Conservation (phyloP, 2,888 invertebrate species). For the Amaurobius ferox region DNA sequence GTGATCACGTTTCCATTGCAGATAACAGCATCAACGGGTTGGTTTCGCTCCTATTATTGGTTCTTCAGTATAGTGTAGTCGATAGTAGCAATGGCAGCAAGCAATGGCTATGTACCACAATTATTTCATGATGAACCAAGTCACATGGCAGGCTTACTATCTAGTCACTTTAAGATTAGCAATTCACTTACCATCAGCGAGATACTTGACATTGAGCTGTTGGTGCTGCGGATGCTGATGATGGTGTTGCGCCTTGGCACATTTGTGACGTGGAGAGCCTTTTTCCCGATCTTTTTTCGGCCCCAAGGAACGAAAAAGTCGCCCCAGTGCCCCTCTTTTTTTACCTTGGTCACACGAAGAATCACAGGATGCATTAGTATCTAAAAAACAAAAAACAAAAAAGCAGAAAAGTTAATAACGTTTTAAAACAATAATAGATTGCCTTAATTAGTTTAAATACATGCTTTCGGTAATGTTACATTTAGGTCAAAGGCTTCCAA, state of each 20-base stretch:
- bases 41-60: too few relatives aligned
- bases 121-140: too few relatives aligned
- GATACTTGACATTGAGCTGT: slow-evolving; percentile 66
- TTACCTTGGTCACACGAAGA: slow-evolving; percentile 48
- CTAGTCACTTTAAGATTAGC: background rate
- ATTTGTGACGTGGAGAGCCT: slow-evolving; percentile 61
- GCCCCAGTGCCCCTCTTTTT: slow-evolving; percentile 62
- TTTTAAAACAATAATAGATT: background rate
- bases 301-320: slow-evolving; percentile 67
- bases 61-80: too few relatives aligned
- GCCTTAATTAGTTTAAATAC: background rate
- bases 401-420: background rate
- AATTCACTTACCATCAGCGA: slow-evolving; percentile 56
- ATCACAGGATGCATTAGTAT: background rate
- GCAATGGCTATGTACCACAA: too few relatives aligned
- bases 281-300: slow-evolving; percentile 71
- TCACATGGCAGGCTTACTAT: too few relatives aligned
- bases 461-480: background rate
- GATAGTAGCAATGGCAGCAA: too few relatives aligned
- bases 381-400: background rate
- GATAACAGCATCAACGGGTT: too few relatives aligned
- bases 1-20: too few relatives aligned
- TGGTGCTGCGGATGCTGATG: slow-evolving; percentile 35
- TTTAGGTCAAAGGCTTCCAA: background rate
- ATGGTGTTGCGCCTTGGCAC: slow-evolving; percentile 62